Conservation (phyloP, 2,113 vertebrate genomes). For the Lates calcarifer region DNA sequence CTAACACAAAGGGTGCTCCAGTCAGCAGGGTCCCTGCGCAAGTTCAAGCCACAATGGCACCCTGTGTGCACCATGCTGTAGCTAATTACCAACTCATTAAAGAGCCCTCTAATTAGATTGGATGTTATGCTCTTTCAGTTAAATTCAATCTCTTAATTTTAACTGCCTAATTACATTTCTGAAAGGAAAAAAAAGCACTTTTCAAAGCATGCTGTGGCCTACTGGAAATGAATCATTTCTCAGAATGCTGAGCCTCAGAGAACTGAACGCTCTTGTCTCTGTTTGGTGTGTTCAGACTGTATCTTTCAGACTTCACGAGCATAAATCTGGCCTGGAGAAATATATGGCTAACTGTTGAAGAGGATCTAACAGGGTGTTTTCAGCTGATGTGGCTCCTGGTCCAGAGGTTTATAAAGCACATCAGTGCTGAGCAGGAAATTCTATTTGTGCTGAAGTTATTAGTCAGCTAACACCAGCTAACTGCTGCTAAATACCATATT, state of each 20-base stretch:
- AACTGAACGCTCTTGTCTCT: conserved; percentile 16
- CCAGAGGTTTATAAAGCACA: no score
- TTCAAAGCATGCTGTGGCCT: conserved; percentile 48
- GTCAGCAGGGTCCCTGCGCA: conserved; percentile 70
- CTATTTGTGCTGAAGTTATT: neutral
- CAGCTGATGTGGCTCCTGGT: neutral
- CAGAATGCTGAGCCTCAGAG: conserved; percentile 11
- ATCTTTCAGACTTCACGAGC: conserved; percentile 1
- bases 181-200: conserved; percentile 50
- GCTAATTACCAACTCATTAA: conserved; percentile 82
- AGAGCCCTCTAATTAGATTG: conserved; percentile 81
- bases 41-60: conserved; percentile 77
- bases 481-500: no score
- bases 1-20: conserved; percentile 76
- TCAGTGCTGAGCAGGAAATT: neutral
- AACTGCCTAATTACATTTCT: conserved; percentile 81
- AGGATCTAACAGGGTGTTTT: neutral
- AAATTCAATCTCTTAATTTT: conserved; percentile 77
- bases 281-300: neutral
- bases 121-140: conserved; percentile 80
- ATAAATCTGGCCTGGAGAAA: neutral
- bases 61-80: conserved; percentile 73
- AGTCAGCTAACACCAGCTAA: no score
- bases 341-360: neutral
- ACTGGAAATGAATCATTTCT: conserved; percentile 55